Evolutionary conservation across 2,888 invertebrate species (phyloP), one percentile per base, ranked within the genome.

Genomic region (Heliconius charithonia): DNA sequence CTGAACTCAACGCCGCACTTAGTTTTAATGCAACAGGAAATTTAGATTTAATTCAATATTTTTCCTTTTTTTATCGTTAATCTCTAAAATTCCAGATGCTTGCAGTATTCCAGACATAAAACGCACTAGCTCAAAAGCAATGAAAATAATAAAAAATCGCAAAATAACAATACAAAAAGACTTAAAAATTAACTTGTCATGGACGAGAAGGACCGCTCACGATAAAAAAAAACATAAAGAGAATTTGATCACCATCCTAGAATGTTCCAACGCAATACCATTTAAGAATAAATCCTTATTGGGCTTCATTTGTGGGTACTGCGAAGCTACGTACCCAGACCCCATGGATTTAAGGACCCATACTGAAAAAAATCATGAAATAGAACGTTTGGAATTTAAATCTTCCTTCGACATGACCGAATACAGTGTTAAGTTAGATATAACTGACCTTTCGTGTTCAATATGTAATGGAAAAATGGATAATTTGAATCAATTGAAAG

Each of bases 261-360:
- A 91, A 27, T 91, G 84, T 73, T 92, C 93, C 0, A 94, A 93
- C 65, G 92, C 88, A 0, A 86, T 87, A 0, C 93, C 93, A 0
- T 94, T 94, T 79, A 90, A 89, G 25, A 90, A 92, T 51, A 93
- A 91, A 80, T 88, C 89, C 0, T 78, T 92, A 0, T 77, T 92
- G 0, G 94, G 94, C 0, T 93, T 87, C 74, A 84, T 89, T 0
- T 94, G 94, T 78, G 90, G 89, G 0, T 94, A 92, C 74, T 94
- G 94, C 19, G 87, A 91, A 0, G 70, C 83, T 0, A 86, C 89
- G 0, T 93, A 86, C 82, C 90, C 90, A 0, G 94, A 94, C 37
- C 94, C 94, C 0, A 81, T 80, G 0, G 90, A 92, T n/a, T 81
- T 94, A 12, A 82, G 86, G 16, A 66, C 22, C 0, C 87, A 86